phyloP scores from a whole-genome alignment of 2,113 vertebrate genomes.

The Clarias magur region DNA sequence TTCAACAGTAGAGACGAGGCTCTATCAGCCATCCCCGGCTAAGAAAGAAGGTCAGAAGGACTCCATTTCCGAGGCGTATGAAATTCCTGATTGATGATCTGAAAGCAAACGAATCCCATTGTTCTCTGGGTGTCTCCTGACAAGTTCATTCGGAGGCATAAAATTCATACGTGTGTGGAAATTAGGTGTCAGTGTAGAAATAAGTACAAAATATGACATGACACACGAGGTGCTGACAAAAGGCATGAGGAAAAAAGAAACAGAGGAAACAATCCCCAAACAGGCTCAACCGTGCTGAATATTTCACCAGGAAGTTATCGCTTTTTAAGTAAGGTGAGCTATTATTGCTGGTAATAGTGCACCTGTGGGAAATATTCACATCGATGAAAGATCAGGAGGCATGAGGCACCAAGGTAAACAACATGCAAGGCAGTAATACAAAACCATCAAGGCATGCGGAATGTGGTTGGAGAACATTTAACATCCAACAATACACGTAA shows the following conservation, averaged over 20 bases:
- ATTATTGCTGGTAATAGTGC: not conserved
- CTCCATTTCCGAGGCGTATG: slow-evolving; percentile 35
- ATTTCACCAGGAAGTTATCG: slow-evolving; percentile 12
- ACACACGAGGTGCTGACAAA: slow-evolving; percentile 13
- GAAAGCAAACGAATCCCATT: slow-evolving; percentile 6
- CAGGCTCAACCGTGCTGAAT: slow-evolving; percentile 13
- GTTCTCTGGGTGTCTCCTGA: slow-evolving; percentile 18
- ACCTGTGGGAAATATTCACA: not conserved
- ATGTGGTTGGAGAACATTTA: not conserved
- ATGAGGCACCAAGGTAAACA: not conserved
- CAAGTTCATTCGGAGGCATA: slow-evolving; percentile 35
- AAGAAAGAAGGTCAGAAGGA: slow-evolving; percentile 26
- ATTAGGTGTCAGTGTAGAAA: slow-evolving; percentile 36
- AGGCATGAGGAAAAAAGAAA: slow-evolving; percentile 1
- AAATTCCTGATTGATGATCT: slow-evolving; percentile 52
- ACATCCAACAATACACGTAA: not conserved
- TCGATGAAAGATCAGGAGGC: not conserved
- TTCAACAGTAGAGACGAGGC: slow-evolving; percentile 6
- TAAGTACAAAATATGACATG: slow-evolving; percentile 38
- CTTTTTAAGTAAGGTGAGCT: not conserved
- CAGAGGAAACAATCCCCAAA: not conserved
- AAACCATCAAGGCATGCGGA: not conserved
- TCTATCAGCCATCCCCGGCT: slow-evolving; percentile 33
- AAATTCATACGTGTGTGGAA: slow-evolving; percentile 44
- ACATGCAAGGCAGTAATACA: not conserved